These are phyloP conservation scores for Heterotilapia buettikoferi DNA, from an alignment of 2,113 vertebrate species.

Conservation along the genomic window DNA sequence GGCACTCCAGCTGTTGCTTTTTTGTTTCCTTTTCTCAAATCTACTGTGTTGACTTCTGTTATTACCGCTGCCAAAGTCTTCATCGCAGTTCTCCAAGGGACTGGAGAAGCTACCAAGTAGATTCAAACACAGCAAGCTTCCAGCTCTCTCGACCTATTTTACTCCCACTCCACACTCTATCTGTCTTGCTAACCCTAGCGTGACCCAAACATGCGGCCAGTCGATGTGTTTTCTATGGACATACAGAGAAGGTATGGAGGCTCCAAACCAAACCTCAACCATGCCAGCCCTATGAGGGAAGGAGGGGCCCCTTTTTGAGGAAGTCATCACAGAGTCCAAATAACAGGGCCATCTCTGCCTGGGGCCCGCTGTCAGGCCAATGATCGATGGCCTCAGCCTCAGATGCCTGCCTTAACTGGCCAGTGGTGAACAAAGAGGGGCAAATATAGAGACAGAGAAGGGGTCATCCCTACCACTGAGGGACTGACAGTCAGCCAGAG, in stretches of 20 bases:
- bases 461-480: conserved; percentile 57
- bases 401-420: conserved; percentile 56
- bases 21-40: conserved; percentile 30
- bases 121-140: conserved; percentile 32
- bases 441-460: conserved; percentile 67
- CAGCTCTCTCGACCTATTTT: conserved; percentile 26
- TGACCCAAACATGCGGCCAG: conserved; percentile 63
- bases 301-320: conserved; percentile 61
- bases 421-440: conserved; percentile 66
- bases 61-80: conserved; percentile 23
- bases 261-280: conserved; percentile 70
- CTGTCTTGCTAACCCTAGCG: conserved; percentile 60
- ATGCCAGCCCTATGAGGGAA: conserved; percentile 63
- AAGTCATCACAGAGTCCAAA: conserved; percentile 70
- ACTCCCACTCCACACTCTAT: conserved; percentile 49
- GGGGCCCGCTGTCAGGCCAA: conserved; percentile 67
- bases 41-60: conserved; percentile 4
- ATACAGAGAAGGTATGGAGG: conserved; percentile 51
- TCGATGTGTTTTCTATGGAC: conserved; percentile 58
- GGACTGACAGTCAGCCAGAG: conserved; percentile 33
- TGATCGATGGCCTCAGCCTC: conserved; percentile 66
- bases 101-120: conserved; percentile 27
- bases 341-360: conserved; percentile 66
- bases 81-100: not conserved
- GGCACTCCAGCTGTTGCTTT: conserved; percentile 10